phyloP scores from a whole-genome alignment of 64 coral and sea anemone species.

The Actinia equina region DNA sequence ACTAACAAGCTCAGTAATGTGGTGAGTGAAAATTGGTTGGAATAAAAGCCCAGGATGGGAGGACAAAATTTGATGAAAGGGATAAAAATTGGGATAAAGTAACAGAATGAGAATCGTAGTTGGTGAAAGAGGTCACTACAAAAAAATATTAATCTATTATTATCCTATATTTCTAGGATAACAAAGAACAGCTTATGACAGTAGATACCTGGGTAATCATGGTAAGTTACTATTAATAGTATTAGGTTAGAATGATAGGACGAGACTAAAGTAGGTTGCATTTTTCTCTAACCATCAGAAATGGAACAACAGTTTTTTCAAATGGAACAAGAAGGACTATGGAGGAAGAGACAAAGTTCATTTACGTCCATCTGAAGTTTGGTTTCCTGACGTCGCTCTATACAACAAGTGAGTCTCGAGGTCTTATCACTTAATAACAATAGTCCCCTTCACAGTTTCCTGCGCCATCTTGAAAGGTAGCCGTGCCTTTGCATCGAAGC shows the following conservation, averaged over 20 bases:
- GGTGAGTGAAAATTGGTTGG: too few species aligned
- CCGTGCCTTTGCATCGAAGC: too few species aligned
- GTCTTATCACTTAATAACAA: background rate
- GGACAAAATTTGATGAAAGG: too few species aligned
- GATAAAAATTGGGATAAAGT: too few species aligned
- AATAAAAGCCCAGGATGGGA: too few species aligned
- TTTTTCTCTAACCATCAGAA: background rate
- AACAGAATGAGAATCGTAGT: too few species aligned
- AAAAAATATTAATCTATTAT: background rate
- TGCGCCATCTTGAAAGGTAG: too few species aligned
- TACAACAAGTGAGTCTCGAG: constrained; percentile 50
- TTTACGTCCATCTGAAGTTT: constrained; percentile 48
- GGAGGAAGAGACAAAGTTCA: constrained; percentile 11
- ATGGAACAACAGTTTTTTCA: constrained; percentile 49
- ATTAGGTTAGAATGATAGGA: too few species aligned
- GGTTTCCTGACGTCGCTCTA: constrained; percentile 62
- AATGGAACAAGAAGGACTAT: constrained; percentile 19
- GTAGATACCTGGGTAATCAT: constrained; percentile 31
- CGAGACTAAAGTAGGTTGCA: too few species aligned
- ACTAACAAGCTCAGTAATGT: too few species aligned
- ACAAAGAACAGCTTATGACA: constrained; percentile 33
- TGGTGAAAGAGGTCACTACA: background rate
- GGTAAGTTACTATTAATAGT: background rate
- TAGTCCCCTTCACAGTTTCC: background rate
- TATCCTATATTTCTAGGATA: constrained; percentile 27